Evolutionary conservation across 2,888 invertebrate species (phyloP).

Genomic region (Sturmia bella): DNA sequence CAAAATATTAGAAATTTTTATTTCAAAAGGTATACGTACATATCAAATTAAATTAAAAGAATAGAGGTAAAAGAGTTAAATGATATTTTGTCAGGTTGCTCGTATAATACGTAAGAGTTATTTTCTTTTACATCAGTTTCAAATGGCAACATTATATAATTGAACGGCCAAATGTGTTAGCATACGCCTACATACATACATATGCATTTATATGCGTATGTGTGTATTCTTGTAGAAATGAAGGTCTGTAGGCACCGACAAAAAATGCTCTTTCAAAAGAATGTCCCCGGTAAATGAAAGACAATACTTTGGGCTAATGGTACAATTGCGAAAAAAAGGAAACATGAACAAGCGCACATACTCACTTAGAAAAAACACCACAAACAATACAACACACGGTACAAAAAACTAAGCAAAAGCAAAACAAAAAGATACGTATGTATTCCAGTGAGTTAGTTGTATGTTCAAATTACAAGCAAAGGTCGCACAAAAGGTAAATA

Average conservation of each 20-base stretch:
- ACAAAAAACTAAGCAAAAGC: conserved; percentile 16
- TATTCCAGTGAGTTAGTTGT: conserved; percentile 51
- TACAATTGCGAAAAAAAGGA: conserved; percentile 22
- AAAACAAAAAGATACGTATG: conserved; percentile 8
- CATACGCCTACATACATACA: neutral
- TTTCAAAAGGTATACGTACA: neutral
- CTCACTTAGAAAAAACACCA: conserved; percentile 14
- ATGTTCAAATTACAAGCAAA: conserved; percentile 67
- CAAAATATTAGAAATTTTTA: neutral
- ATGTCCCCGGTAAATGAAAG: conserved; percentile 57
- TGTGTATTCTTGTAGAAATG: too few relatives aligned
- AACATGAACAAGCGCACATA: neutral
- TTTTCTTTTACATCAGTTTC: conserved; percentile 21
- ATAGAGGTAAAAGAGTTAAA: conserved; percentile 12
- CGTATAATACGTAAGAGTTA: conserved; percentile 58
- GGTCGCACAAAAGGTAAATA: conserved; percentile 66
- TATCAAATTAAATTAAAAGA: conserved; percentile 12
- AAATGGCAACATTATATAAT: conserved; percentile 19
- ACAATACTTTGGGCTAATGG: conserved; percentile 46
- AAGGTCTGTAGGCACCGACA: neutral
- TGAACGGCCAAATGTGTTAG: neutral
- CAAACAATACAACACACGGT: conserved; percentile 21
- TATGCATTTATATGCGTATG: neutral
- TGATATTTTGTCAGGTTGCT: conserved; percentile 46
- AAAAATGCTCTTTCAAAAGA: conserved; percentile 28